Evolutionary conservation across 2,797 vertebrate genomes (phyloP).

Genomic region (Steatocranus sp.): DNA sequence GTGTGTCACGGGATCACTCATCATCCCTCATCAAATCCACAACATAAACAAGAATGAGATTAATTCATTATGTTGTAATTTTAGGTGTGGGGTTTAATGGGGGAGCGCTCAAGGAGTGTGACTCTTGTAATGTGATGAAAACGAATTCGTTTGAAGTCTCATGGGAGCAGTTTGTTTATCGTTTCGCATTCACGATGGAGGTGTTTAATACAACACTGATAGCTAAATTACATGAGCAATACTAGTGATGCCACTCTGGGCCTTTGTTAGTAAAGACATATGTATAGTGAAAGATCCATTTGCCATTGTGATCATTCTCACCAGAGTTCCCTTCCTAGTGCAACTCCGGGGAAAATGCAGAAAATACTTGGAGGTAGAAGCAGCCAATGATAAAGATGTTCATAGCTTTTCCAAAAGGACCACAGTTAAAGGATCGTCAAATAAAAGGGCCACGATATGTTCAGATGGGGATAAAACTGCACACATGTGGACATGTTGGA

Average conservation of each 20-base stretch:
- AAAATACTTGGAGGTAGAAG: not conserved
- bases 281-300: not conserved
- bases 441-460: not conserved
- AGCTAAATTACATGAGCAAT: not conserved
- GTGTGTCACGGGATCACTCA: constrained; percentile 34
- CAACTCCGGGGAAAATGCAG: not conserved
- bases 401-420: not conserved
- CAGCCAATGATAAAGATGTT: not conserved
- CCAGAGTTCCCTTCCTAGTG: not conserved
- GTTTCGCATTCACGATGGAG: constrained; percentile 29
- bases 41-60: constrained; percentile 33
- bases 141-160: constrained; percentile 51
- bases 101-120: constrained; percentile 17
- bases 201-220: constrained; percentile 17
- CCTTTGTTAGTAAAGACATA: not conserved
- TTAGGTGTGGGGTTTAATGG: constrained; percentile 9
- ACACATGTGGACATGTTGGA: not conserved
- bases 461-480: not conserved
- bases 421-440: not conserved
- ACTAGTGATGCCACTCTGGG: not conserved
- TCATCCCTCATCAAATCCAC: constrained; percentile 37
- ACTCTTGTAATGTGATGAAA: constrained; percentile 51
- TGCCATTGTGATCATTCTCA: not conserved
- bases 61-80: constrained; percentile 47
- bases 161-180: constrained; percentile 33